Conservation (phyloP, 2,888 invertebrate genomes). For the Eupithecia subumbrata region DNA sequence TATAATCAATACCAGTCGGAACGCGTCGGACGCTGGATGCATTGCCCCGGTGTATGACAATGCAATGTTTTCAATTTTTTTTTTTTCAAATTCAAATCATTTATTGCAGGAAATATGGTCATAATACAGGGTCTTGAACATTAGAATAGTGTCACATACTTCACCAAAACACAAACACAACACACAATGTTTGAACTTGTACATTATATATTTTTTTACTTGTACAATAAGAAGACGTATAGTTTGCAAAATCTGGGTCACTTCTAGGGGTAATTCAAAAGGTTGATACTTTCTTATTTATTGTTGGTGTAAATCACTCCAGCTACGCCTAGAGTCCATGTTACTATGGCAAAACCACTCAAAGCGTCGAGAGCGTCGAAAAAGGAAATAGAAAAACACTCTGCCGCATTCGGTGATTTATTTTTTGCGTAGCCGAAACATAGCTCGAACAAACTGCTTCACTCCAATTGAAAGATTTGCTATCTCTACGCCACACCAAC, state of each 20-base stretch:
- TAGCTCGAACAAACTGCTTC: slow-evolving; percentile 25
- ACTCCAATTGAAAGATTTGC: slow-evolving; percentile 50
- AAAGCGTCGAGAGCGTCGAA: slow-evolving; percentile 21
- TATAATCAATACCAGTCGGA: too few species aligned
- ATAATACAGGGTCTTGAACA: too few species aligned
- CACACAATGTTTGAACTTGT: background rate
- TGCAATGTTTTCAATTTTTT: too few species aligned
- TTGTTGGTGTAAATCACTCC: background rate
- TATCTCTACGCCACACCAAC: slow-evolving; percentile 53
- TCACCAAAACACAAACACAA: too few species aligned
- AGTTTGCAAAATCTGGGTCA: background rate
- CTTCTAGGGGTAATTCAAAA: background rate
- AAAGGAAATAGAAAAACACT: slow-evolving; percentile 31
- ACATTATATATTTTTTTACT: background rate
- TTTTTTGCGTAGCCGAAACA: slow-evolving; percentile 34
- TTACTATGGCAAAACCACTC: slow-evolving; percentile 15
- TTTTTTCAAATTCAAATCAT: too few species aligned
- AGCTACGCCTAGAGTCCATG: background rate
- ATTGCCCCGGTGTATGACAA: too few species aligned
- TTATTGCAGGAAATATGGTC: too few species aligned
- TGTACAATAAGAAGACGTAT: background rate
- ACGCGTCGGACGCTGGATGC: too few species aligned
- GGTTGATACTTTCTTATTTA: background rate
- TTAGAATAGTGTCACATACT: too few species aligned
- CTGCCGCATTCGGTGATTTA: slow-evolving; percentile 36